phyloP scores from a whole-genome alignment of 1,140 invertebrate species.

The Papilio machaon region DNA sequence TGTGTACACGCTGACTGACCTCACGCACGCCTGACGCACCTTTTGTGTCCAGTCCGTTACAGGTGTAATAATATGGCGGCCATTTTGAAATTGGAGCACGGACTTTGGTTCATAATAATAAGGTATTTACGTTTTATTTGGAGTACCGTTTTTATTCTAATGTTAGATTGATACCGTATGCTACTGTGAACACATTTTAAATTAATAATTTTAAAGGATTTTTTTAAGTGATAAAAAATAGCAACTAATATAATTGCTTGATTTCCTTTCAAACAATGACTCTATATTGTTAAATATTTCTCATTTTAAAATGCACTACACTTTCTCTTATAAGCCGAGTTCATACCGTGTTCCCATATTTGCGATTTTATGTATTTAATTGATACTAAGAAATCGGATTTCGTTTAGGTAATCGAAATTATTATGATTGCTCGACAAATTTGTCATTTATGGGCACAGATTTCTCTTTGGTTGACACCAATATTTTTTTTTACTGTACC shows the following conservation, averaged over 20 bases:
- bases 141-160: neutral
- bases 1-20: neutral
- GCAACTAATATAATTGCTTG: neutral
- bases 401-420: neutral
- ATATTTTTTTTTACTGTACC: constrained; percentile 3
- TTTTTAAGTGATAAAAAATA: too few relatives aligned
- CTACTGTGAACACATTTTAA: too few relatives aligned
- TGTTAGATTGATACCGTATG: neutral
- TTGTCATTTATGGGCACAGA: neutral
- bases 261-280: neutral
- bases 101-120: neutral
- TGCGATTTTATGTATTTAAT: constrained; percentile 1
- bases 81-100: neutral
- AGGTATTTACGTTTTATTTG: neutral
- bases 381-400: neutral
- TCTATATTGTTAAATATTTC: neutral
- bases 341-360: neutral
- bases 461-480: neutral
- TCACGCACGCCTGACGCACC: constrained; percentile 14
- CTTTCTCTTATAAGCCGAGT: neutral
- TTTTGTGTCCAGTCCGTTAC: constrained; percentile 24
- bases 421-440: neutral
- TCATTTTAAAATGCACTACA: neutral
- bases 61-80: constrained; percentile 15
- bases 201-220: too few relatives aligned